Evolutionary conservation across 2,888 invertebrate species (phyloP).

Genomic region (Heteromyza rotundicornis): DNA sequence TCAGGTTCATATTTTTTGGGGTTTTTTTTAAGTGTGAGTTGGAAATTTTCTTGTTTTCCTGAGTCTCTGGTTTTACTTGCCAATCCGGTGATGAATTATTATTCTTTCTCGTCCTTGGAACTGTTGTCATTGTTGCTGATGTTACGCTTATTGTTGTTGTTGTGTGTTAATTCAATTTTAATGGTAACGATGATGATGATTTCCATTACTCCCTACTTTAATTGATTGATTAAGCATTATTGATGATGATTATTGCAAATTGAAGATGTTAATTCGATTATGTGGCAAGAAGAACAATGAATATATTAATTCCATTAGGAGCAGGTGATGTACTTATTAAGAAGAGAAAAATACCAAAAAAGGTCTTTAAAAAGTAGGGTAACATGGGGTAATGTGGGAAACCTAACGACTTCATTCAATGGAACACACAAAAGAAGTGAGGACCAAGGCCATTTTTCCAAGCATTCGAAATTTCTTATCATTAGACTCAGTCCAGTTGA

Average conservation of each 20-base stretch:
- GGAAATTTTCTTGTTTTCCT: background rate
- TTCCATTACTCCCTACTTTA: conserved; percentile 38
- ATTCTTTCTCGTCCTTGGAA: background rate
- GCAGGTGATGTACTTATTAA: background rate
- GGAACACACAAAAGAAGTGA: too few species aligned
- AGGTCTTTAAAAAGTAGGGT: too few species aligned
- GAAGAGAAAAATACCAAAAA: too few species aligned
- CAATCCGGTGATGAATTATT: conserved; percentile 4
- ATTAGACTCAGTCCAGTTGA: too few species aligned
- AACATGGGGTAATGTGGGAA: too few species aligned
- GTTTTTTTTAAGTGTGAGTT: background rate
- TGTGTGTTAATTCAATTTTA: background rate
- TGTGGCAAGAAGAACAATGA: too few species aligned
- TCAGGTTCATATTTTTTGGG: background rate
- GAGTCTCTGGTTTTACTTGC: background rate
- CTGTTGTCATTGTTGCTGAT: background rate
- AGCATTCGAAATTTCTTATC: too few species aligned
- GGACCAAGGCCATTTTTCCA: too few species aligned
- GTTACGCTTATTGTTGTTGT: background rate
- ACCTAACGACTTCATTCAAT: too few species aligned
- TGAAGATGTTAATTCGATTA: background rate
- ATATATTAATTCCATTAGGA: background rate
- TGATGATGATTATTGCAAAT: background rate
- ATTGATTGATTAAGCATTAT: conserved; percentile 49
- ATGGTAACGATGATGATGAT: too few species aligned